These are phyloP conservation scores for Drosophila ficusphila DNA, from an alignment of 1,140 invertebrate species.

Conservation along the genomic window DNA sequence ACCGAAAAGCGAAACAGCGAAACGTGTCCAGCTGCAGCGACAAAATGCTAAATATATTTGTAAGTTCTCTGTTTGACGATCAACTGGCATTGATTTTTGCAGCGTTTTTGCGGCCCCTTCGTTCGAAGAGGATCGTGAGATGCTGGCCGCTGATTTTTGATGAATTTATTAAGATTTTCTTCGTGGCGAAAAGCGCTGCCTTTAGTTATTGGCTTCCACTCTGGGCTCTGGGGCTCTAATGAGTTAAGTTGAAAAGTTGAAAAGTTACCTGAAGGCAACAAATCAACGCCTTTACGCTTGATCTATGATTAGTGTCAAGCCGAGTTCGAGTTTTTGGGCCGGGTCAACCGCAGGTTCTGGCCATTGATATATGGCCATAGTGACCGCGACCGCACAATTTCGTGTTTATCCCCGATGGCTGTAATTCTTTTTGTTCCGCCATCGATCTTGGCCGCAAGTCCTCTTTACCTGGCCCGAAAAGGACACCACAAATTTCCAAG, in stretches of 20 bases:
- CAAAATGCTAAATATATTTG: conserved; percentile 81
- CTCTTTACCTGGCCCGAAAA: conserved; percentile 30
- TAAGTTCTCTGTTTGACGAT: conserved; percentile 78
- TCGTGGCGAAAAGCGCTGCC: conserved; percentile 20
- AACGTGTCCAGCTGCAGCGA: conserved; percentile 64
- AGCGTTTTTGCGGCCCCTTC: conserved; percentile 12
- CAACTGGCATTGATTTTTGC: conserved; percentile 72
- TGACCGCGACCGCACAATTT: conserved; percentile 71
- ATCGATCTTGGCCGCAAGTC: conserved; percentile 27
- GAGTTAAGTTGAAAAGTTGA: conserved; percentile 68
- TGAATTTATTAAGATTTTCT: conserved; percentile 80
- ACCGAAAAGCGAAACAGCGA: conserved; percentile 18
- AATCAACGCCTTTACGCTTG: conserved; percentile 78
- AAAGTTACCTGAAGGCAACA: conserved; percentile 45
- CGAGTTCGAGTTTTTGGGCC: conserved; percentile 43
- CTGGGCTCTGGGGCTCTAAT: conserved; percentile 57
- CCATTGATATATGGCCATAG: conserved; percentile 59
- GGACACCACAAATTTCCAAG: conserved; percentile 72
- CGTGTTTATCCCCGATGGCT: conserved; percentile 31
- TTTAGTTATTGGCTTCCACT: no score
- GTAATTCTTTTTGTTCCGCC: conserved; percentile 43
- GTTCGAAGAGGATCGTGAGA: conserved; percentile 66
- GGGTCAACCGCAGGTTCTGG: conserved; percentile 40
- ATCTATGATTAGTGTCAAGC: conserved; percentile 77
- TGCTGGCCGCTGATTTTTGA: conserved; percentile 75